Conservation (phyloP, 2,113 vertebrate genomes). For the Anoplopoma fimbria region DNA sequence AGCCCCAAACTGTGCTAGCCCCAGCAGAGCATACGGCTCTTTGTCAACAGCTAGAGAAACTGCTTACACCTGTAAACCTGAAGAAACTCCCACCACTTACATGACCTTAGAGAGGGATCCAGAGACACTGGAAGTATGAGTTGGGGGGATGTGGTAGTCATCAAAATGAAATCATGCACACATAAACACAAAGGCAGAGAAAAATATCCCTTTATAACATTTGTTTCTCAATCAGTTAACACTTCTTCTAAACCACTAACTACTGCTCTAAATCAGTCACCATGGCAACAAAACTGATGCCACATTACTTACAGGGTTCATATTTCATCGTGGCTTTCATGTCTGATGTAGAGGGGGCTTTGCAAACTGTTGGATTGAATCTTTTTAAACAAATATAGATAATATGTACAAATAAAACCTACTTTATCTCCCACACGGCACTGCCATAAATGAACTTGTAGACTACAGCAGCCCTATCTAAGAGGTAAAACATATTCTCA, state of each 20-base stretch:
- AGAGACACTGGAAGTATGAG: too few species aligned
- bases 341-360: background rate
- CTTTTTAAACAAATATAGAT: background rate
- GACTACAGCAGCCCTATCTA: too few species aligned
- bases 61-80: too few species aligned
- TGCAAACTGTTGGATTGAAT: background rate
- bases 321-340: background rate
- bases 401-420: background rate
- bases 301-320: background rate
- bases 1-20: background rate
- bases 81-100: background rate
- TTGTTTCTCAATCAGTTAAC: background rate
- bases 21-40: background rate
- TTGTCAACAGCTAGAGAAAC: background rate
- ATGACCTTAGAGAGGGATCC: background rate
- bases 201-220: background rate
- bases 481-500: too few species aligned
- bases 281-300: background rate
- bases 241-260: background rate
- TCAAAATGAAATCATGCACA: too few species aligned
- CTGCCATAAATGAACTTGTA: background rate
- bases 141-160: too few species aligned
- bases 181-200: background rate
- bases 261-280: background rate
- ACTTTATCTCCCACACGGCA: background rate